These are phyloP conservation scores for Nemopilema nomurai DNA, from an alignment of 30 jellyfish, hydroid and myxozoan species.

Conservation along the genomic window DNA sequence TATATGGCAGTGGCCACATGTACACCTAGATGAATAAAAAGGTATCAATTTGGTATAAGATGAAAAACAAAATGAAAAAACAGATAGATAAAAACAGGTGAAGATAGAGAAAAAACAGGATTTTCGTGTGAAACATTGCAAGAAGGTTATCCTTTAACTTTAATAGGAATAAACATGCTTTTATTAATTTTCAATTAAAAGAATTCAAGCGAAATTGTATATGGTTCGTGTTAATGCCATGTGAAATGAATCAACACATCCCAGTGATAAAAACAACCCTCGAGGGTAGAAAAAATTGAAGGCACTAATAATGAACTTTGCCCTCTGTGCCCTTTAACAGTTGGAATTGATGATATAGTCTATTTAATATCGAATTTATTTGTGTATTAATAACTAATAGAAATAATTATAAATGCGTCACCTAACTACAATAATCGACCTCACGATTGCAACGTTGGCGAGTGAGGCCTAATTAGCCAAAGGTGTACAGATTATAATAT, in stretches of 20 bases:
- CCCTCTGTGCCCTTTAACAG: not conserved
- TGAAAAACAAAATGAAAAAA: not conserved
- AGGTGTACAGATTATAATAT: not conserved
- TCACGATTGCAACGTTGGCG: not conserved
- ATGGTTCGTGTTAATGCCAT: not conserved
- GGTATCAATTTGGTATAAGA: not conserved
- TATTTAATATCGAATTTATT: not conserved
- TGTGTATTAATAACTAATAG: not conserved
- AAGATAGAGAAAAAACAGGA: not conserved
- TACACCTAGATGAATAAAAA: not conserved
- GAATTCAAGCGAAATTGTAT: not conserved
- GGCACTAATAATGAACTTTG: not conserved
- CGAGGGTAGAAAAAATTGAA: not conserved
- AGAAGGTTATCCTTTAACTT: not conserved
- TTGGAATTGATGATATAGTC: not conserved
- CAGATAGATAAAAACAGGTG: not conserved
- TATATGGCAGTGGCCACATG: not conserved
- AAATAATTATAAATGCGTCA: not conserved
- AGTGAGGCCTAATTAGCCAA: not conserved
- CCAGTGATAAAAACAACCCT: not conserved
- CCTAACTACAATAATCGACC: not conserved
- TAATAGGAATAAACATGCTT: not conserved
- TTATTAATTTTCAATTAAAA: not conserved
- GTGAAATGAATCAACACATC: not conserved
- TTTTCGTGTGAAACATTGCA: not conserved